Evolutionary conservation across 2,797 vertebrate genomes (phyloP).

Genomic region (Lemur catta): DNA sequence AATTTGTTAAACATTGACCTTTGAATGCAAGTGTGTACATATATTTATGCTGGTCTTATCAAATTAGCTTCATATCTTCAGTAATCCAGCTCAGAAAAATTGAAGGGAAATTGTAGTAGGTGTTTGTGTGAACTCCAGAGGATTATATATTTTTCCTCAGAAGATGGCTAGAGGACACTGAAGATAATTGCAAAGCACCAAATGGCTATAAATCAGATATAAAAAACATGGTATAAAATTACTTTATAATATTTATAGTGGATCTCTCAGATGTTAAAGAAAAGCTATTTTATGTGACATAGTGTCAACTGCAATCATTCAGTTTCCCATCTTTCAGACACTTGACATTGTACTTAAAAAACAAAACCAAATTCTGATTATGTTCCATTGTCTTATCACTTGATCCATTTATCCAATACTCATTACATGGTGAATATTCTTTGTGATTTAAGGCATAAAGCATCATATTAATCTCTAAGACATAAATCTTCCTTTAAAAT

Average conservation of each 20-base stretch:
- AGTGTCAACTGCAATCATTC: not conserved
- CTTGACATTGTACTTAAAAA: constrained; percentile 11
- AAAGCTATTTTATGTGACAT: not conserved
- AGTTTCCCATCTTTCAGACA: not conserved
- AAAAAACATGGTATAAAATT: constrained; percentile 35
- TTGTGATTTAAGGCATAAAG: not conserved
- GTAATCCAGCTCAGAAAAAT: constrained; percentile 40
- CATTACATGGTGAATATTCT: not conserved
- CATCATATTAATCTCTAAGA: not conserved
- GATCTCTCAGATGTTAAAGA: not conserved
- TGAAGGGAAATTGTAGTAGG: not conserved
- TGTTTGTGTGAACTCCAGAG: not conserved
- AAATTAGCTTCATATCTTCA: not conserved
- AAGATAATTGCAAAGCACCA: not conserved
- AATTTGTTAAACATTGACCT: not conserved
- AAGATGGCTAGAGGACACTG: not conserved
- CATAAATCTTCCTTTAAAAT: not conserved
- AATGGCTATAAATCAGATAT: constrained; percentile 16
- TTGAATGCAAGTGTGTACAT: not conserved
- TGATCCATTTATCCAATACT: not conserved
- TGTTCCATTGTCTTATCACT: not conserved
- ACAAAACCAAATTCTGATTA: not conserved
- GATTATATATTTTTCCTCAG: constrained; percentile 14
- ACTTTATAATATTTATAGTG: not conserved
- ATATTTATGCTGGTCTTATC: not conserved